phyloP scores from a whole-genome alignment of 2,113 vertebrate genomes.

The Myiopsitta monachus region DNA sequence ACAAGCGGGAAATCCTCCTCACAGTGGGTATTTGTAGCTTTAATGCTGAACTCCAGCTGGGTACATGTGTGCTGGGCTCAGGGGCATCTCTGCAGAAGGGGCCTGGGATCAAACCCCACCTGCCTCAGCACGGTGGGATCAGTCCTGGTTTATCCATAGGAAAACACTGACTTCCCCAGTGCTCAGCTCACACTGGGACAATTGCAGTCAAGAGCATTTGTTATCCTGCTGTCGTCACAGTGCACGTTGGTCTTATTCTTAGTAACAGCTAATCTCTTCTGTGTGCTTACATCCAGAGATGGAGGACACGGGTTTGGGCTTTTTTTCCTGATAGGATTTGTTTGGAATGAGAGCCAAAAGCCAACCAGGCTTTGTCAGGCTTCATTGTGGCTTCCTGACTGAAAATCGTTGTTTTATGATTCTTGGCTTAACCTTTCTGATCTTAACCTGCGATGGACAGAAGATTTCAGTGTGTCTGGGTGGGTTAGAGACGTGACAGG shows the following conservation, averaged over 20 bases:
- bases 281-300: background rate
- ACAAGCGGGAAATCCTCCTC: background rate
- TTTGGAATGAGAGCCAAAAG: background rate
- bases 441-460: background rate
- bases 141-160: background rate
- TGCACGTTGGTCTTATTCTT: background rate
- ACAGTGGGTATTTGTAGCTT: background rate
- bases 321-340: background rate
- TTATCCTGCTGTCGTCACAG: background rate
- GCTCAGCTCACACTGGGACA: background rate
- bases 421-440: background rate
- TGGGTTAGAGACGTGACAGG: background rate
- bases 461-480: background rate
- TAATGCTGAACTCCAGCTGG: background rate
- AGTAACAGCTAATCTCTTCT: slow-evolving; percentile 18
- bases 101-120: background rate
- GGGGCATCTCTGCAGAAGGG: background rate
- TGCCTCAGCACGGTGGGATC: accelerated
- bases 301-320: background rate
- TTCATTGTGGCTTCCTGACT: background rate
- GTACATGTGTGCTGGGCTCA: accelerated
- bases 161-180: background rate
- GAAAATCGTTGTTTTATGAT: background rate
- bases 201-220: background rate
- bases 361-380: background rate